Conservation (phyloP, 2,888 invertebrate species). For the Ornithoptera priamus region DNA sequence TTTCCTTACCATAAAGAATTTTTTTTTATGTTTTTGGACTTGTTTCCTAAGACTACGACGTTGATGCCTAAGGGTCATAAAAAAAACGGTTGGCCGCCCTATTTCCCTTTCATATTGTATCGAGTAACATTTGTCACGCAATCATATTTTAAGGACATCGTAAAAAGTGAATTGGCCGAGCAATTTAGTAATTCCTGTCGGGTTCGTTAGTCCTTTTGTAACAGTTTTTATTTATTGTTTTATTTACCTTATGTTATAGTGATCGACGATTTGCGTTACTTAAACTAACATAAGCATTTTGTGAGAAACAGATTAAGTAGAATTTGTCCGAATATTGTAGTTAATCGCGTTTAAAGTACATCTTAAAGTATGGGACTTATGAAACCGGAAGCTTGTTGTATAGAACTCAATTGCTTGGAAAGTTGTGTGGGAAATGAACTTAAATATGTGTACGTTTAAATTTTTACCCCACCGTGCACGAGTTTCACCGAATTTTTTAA, state of each 20-base stretch:
- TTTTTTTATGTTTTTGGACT: conserved; percentile 17
- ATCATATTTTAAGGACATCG: conserved; percentile 27
- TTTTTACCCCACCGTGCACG: no score
- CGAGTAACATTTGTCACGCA: conserved; percentile 26
- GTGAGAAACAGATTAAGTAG: no score
- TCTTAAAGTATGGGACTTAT: no score
- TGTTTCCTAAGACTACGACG: conserved; percentile 10
- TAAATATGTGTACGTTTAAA: no score
- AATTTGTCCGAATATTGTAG: no score
- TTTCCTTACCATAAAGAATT: conserved; percentile 15
- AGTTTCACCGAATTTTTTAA: no score
- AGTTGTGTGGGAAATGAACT: no score
- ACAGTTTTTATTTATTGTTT: not conserved
- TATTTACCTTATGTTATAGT: not conserved
- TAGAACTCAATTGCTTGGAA: no score
- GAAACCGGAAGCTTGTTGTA: no score
- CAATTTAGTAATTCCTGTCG: conserved; percentile 12
- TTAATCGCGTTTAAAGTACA: no score
- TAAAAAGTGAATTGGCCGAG: conserved; percentile 25
- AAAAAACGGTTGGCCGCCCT: conserved; percentile 14
- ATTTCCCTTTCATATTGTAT: conserved; percentile 21
- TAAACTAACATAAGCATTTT: no score
- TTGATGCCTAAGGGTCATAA: conserved; percentile 20
- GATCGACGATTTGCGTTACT: no score
- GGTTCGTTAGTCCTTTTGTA: conserved; percentile 2